These are phyloP conservation scores for Ypsolopha scabrella DNA, from an alignment of 2,888 invertebrate species.

Conservation along the genomic window DNA sequence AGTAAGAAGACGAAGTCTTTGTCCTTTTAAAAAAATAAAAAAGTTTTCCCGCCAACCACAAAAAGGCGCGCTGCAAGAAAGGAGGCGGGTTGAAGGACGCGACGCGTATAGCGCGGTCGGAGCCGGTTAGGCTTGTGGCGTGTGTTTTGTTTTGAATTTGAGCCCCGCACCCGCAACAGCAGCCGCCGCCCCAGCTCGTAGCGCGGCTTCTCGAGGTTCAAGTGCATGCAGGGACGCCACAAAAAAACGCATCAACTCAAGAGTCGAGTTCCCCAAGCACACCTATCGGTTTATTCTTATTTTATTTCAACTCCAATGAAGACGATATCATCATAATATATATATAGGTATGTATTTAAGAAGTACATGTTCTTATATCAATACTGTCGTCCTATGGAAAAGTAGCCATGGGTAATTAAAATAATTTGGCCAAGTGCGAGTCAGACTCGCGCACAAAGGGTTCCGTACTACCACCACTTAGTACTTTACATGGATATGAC, in stretches of 20 bases:
- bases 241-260: constrained; percentile 1
- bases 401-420: too few species aligned
- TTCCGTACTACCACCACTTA: too few species aligned
- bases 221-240: neutral
- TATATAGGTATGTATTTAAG: too few species aligned
- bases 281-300: neutral
- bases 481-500: too few species aligned
- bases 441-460: too few species aligned
- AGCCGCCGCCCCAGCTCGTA: too few species aligned
- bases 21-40: constrained; percentile 7
- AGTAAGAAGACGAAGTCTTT: neutral
- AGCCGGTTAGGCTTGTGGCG: constrained; percentile 51
- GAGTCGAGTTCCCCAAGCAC: neutral
- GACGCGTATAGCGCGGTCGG: constrained; percentile 46
- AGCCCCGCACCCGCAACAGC: constrained; percentile 15
- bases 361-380: too few species aligned
- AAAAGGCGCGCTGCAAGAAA: too few species aligned
- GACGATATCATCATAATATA: too few species aligned
- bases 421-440: too few species aligned
- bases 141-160: constrained; percentile 50
- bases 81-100: neutral
- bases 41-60: constrained; percentile 47
- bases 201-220: neutral
- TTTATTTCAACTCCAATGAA: neutral
- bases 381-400: too few species aligned